Evolutionary conservation across 2,888 invertebrate genomes (phyloP).

Genomic region (Melikaiella ostensackeni): DNA sequence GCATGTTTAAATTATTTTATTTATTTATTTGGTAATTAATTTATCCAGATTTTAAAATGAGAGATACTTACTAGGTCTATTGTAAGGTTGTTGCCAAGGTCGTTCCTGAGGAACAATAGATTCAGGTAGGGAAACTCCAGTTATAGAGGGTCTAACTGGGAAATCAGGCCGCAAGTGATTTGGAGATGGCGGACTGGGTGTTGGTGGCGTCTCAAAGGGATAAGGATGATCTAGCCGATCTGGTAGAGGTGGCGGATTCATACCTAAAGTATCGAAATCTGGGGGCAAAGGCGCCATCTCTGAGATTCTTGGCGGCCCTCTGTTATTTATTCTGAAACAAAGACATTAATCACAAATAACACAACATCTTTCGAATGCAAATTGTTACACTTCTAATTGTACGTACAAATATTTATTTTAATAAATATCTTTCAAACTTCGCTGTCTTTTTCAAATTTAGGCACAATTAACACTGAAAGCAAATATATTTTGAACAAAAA

Average conservation of each 20-base stretch:
- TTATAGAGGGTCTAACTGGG: constrained; percentile 81
- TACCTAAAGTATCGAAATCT: constrained; percentile 82
- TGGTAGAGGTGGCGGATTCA: constrained; percentile 79
- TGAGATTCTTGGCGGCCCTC: constrained; percentile 92
- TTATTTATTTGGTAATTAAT: too few species aligned
- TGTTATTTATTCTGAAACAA: constrained; percentile 86
- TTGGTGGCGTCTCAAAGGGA: constrained; percentile 81
- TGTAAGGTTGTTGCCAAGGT: constrained; percentile 62
- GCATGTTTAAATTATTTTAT: too few species aligned
- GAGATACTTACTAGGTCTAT: constrained; percentile 59
- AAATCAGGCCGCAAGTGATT: constrained; percentile 78
- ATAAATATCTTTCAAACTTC: too few species aligned
- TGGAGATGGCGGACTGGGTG: constrained; percentile 80
- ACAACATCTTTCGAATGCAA: neutral
- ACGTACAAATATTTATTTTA: too few species aligned
- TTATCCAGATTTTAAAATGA: neutral
- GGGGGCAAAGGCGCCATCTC: constrained; percentile 85
- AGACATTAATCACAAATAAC: constrained; percentile 19
- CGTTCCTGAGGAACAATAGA: constrained; percentile 82
- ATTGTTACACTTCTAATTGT: neutral
- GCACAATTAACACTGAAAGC: too few species aligned
- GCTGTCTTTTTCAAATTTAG: too few species aligned
- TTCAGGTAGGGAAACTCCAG: constrained; percentile 86
- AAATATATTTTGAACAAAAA: too few species aligned
- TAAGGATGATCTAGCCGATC: constrained; percentile 81